Evolutionary conservation across 2,113 vertebrate genomes (phyloP), one percentile per base, ranked within the genome.

Genomic region (Nymphicus hollandicus): DNA sequence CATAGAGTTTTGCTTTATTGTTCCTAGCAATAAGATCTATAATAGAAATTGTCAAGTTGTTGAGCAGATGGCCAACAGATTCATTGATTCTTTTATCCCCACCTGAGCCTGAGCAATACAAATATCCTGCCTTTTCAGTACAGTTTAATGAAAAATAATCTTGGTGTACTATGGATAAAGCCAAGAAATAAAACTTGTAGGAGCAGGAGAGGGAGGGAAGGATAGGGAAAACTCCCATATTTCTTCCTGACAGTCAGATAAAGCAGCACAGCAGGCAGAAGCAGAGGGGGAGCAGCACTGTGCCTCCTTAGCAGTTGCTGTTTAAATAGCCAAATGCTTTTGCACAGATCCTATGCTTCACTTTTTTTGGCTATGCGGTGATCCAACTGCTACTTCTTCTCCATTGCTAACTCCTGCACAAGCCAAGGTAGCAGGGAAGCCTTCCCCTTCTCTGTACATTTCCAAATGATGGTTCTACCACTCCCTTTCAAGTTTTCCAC

Each of bases 131-230:
- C 71, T 95, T 95, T 96, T 92, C 83, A 63, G 58, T 86, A 68
- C 53, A 88, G n/a, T 55, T 86, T 95, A 96, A 92, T 96, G 88
- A 84, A 95, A 97, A 97, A 89, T 92, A 74, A 69, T 79, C 90
- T 86, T 2, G 0, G 6, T 46, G 23, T 28, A n/a, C 84, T 94
- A 68, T 0, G 3, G 64, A 49, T 76, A 82, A 41, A 93, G 63
- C 33, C 78, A 95, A 93, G 44, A 95, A 94, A 94, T 86, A 83
- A 91, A 95, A 76, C 17, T 66, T 85, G 19, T 5, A 35, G 60
- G 78, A 80, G 83, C 68, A 93, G 22, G 33, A 81, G 10, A 68
- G 44, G 61, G 23, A 44, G 18, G 25, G 58, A 91, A 93, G 37
- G 31, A 56, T 24, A 52, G 65, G 64, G 46, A 53, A 91, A 91